phyloP scores from a whole-genome alignment of 2,113 vertebrate genomes.

The Chionomys nivalis region DNA sequence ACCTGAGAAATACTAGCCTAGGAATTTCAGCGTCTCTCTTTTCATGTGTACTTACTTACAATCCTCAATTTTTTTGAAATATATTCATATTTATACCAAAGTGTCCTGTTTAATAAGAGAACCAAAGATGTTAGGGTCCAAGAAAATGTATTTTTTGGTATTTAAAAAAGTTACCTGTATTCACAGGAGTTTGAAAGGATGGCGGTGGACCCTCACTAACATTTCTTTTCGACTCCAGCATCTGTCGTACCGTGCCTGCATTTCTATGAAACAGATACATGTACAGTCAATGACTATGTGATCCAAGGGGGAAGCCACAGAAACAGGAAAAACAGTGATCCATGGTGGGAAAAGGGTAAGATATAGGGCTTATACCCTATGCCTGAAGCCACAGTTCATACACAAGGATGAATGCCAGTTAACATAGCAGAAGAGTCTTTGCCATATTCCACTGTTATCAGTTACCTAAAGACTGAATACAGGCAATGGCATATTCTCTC shows the following conservation, averaged over 20 bases:
- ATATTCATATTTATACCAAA: conserved; percentile 3
- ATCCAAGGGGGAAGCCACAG: background rate
- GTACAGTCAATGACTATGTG: conserved; percentile 40
- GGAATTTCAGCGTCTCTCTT: conserved; percentile 7
- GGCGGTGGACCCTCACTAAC: conserved; percentile 80
- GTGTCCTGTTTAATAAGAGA: conserved; percentile 1
- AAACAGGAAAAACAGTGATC: conserved; percentile 11
- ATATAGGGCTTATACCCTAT: background rate
- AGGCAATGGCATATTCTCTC: background rate
- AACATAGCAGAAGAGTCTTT: background rate
- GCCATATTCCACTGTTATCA: background rate
- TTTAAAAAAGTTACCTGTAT: conserved; percentile 83
- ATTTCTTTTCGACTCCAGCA: conserved; percentile 89
- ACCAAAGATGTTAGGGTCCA: conserved; percentile 5
- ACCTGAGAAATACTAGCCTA: background rate
- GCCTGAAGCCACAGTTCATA: background rate
- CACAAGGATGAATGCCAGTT: background rate
- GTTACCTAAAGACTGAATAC: background rate
- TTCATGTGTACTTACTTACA: background rate
- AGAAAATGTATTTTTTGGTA: conserved; percentile 10
- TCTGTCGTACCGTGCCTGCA: conserved; percentile 87
- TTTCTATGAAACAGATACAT: conserved; percentile 80
- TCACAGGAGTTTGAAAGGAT: conserved; percentile 83
- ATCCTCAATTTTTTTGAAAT: background rate
- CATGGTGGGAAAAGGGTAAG: background rate